Evolutionary conservation across 2,888 invertebrate species (phyloP).

Genomic region (Apotomis capreana): DNA sequence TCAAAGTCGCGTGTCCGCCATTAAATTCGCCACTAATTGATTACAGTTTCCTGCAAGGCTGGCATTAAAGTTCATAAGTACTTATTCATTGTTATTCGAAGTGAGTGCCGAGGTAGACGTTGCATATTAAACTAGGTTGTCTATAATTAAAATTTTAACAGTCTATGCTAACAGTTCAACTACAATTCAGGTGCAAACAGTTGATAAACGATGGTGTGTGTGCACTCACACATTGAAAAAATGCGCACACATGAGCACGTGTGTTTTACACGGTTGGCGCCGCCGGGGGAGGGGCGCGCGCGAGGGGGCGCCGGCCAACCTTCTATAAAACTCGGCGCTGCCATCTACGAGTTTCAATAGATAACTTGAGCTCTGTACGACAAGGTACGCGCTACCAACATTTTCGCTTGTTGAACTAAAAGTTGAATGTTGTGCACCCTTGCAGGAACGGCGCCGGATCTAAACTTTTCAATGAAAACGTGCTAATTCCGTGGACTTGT

Average conservation of each 20-base stretch:
- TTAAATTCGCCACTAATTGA: conserved; percentile 1
- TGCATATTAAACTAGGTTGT: conserved; percentile 23
- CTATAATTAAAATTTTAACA: conserved; percentile 25
- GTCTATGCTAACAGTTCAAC: conserved; percentile 27
- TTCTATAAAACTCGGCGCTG: conserved; percentile 80
- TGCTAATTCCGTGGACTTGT: conserved; percentile 50
- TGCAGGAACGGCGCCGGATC: conserved; percentile 68
- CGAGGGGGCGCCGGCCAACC: conserved; percentile 57
- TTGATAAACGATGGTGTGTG: conserved; percentile 52
- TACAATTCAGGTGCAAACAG: conserved; percentile 56
- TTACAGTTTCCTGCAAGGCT: background rate
- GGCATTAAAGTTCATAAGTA: background rate
- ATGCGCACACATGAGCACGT: conserved; percentile 47
- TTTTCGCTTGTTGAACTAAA: conserved; percentile 62
- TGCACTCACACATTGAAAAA: conserved; percentile 54
- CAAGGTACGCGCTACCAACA: conserved; percentile 76
- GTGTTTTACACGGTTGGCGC: conserved; percentile 46
- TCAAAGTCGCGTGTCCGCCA: conserved; percentile 15
- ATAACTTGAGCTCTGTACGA: conserved; percentile 78
- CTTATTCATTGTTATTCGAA: background rate
- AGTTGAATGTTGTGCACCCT: conserved; percentile 71
- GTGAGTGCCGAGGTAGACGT: conserved; percentile 8
- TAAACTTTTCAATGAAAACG: conserved; percentile 60
- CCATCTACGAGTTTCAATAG: conserved; percentile 83
- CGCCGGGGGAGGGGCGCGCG: conserved; percentile 48